Conservation (phyloP, 2,888 invertebrate species). For the Falcaria lacertinaria region DNA sequence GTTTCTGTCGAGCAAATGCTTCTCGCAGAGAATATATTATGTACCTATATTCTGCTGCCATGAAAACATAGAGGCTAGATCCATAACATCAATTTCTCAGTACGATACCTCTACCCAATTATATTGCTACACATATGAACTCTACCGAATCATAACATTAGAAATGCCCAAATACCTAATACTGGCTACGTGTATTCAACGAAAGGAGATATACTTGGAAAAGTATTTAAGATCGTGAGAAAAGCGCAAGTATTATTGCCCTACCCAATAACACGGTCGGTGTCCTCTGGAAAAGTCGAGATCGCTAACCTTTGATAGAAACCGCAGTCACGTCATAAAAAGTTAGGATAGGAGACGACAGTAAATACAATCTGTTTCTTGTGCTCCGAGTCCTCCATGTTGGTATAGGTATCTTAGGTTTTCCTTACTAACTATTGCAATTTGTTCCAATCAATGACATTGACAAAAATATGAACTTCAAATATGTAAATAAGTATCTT, state of each 20-base stretch:
- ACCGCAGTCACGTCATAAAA: neutral
- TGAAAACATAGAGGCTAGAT: neutral
- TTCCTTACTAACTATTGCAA: neutral
- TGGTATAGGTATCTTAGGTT: no score
- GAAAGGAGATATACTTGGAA: neutral
- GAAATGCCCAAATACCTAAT: no score
- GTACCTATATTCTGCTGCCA: slow-evolving; percentile 17
- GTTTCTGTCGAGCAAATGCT: slow-evolving; percentile 54
- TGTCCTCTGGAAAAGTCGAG: neutral
- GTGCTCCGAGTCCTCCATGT: no score
- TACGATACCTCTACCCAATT: neutral
- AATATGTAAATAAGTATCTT: no score
- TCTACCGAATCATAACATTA: no score
- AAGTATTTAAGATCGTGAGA: neutral
- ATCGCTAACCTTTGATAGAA: neutral
- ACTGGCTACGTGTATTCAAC: no score
- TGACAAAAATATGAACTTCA: no score
- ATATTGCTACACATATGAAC: neutral
- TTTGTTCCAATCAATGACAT: no score
- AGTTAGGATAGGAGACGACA: neutral
- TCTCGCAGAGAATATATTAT: slow-evolving; percentile 34
- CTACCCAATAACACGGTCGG: slow-evolving; percentile 1
- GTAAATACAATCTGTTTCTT: neutral
- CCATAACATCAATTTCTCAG: neutral
- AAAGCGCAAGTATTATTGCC: neutral